These are phyloP conservation scores for Telmatherina bonti DNA, from an alignment of 2,797 vertebrate species.

Conservation along the genomic window DNA sequence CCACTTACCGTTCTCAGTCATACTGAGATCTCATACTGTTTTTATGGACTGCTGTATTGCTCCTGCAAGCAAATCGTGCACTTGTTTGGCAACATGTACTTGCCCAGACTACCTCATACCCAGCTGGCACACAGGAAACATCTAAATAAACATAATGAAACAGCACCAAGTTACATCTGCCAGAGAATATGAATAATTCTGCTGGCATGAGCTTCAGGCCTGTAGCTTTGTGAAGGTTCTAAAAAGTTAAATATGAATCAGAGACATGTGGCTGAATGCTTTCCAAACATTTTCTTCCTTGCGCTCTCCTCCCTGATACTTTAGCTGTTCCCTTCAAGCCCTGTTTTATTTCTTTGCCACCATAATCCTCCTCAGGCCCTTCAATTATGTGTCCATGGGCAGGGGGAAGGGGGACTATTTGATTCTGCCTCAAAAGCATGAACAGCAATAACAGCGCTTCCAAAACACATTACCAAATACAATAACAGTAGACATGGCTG, in stretches of 20 bases:
- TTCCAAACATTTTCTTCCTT: slow-evolving; percentile 64
- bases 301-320: slow-evolving; percentile 38
- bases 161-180: slow-evolving; percentile 74
- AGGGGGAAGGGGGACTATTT: slow-evolving; percentile 76
- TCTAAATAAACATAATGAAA: slow-evolving; percentile 80
- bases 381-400: slow-evolving; percentile 77
- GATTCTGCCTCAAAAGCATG: slow-evolving; percentile 78
- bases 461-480: slow-evolving; percentile 82
- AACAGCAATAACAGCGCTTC: slow-evolving; percentile 80
- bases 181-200: slow-evolving; percentile 69
- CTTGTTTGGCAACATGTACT: slow-evolving; percentile 62
- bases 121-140: slow-evolving; percentile 64
- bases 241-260: slow-evolving; percentile 84
- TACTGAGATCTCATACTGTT: slow-evolving; percentile 15
- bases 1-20: slow-evolving; percentile 48
- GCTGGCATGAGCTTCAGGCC: slow-evolving; percentile 65
- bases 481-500: slow-evolving; percentile 76
- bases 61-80: slow-evolving; percentile 66
- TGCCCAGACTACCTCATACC: slow-evolving; percentile 65
- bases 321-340: slow-evolving; percentile 52
- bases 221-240: slow-evolving; percentile 73
- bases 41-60: slow-evolving; percentile 42
- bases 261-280: slow-evolving; percentile 76
- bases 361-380: slow-evolving; percentile 73
- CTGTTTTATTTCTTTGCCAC: slow-evolving; percentile 50